Conservation (phyloP, 2,113 vertebrate genomes). For the crab-eating macaque (Macaca fascicularis) region DNA sequence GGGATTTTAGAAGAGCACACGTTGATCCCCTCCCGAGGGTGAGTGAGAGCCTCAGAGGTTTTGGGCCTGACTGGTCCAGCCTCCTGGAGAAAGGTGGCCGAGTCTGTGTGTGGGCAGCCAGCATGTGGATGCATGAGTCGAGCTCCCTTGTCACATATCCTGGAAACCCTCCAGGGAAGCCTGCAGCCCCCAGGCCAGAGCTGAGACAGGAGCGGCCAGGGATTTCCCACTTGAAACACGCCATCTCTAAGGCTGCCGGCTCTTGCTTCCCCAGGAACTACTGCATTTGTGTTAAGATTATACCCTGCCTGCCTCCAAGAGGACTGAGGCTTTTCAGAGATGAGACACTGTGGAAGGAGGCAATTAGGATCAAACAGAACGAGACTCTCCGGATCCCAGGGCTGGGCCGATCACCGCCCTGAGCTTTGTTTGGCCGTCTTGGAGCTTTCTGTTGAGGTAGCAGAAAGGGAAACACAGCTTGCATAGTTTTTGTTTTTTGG, state of each 20-base stretch:
- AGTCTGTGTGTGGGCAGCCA: not conserved
- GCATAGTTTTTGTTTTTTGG: not conserved
- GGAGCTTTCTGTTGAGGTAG: not conserved
- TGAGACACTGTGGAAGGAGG: not conserved
- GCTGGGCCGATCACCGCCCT: not conserved
- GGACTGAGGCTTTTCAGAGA: not conserved
- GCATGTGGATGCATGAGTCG: not conserved
- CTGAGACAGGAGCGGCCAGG: not conserved
- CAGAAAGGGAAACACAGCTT: not conserved
- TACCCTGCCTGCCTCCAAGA: not conserved
- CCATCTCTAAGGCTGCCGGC: not conserved
- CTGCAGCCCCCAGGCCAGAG: not conserved
- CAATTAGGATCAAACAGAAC: not conserved
- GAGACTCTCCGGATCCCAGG: not conserved
- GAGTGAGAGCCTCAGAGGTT: not conserved
- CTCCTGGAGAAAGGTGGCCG: not conserved
- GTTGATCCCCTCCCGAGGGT: fast-evolving
- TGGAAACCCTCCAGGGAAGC: not conserved
- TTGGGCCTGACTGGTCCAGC: not conserved
- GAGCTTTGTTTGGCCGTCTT: not conserved
- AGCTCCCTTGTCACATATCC: not conserved
- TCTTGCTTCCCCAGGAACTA: not conserved
- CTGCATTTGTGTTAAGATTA: constrained; percentile 39
- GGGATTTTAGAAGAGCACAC: too few species aligned
- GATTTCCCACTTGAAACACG: not conserved